Conservation (phyloP, 2,797 vertebrate species). For the Hoplostethus atlanticus region DNA sequence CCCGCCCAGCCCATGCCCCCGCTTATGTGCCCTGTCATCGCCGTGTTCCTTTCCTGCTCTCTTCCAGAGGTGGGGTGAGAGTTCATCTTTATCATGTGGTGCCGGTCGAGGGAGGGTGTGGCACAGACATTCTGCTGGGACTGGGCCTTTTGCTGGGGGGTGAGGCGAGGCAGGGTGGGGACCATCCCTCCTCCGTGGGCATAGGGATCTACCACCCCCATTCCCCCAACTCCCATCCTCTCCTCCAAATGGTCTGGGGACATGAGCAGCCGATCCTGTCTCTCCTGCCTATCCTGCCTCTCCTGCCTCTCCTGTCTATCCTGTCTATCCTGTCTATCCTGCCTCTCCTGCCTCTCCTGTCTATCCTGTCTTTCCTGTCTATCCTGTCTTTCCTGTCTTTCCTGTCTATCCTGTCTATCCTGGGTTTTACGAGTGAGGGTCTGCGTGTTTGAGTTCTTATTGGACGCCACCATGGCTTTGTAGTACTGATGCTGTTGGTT, state of each 20-base stretch:
- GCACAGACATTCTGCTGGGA: slow-evolving; percentile 90
- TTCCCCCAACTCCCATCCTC: slow-evolving; percentile 73
- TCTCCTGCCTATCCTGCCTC: slow-evolving; percentile 71
- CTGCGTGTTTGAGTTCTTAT: slow-evolving; percentile 86
- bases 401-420: slow-evolving; percentile 71
- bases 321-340: slow-evolving; percentile 67
- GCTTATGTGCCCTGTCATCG: slow-evolving; percentile 83
- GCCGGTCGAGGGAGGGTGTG: slow-evolving; percentile 89
- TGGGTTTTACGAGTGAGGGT: slow-evolving; percentile 87
- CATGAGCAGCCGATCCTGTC: slow-evolving; percentile 80
- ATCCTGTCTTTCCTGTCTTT: slow-evolving; percentile 59
- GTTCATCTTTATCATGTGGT: slow-evolving; percentile 94
- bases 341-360: slow-evolving; percentile 69
- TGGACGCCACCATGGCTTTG: slow-evolving; percentile 85
- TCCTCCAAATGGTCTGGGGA: slow-evolving; percentile 82
- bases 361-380: slow-evolving; percentile 40
- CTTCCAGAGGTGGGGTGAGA: slow-evolving; percentile 88
- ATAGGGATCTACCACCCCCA: slow-evolving; percentile 76
- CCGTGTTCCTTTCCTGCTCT: slow-evolving; percentile 85
- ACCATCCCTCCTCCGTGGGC: slow-evolving; percentile 78
- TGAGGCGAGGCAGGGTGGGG: slow-evolving; percentile 83
- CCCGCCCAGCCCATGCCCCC: slow-evolving; percentile 83
- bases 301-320: slow-evolving; percentile 72
- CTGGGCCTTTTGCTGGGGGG: slow-evolving; percentile 87
- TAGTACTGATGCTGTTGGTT: slow-evolving; percentile 90